Evolutionary conservation across 2,797 vertebrate genomes (phyloP).

Genomic region (Nothura maculosa): DNA sequence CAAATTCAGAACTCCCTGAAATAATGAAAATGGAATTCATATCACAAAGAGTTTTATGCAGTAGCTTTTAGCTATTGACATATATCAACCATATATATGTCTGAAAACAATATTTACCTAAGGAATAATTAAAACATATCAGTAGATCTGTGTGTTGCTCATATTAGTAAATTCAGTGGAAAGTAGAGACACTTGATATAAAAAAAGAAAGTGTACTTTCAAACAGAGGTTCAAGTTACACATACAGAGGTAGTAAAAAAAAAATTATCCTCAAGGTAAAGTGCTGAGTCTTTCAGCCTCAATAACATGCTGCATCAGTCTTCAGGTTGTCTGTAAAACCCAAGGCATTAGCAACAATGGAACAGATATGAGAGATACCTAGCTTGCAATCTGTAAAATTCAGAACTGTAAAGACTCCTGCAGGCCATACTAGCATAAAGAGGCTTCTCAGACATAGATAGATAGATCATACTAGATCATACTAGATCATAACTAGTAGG

Average conservation of each 20-base stretch:
- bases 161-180: no score
- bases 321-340: background rate
- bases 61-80: background rate
- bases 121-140: background rate
- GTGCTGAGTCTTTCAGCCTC: background rate
- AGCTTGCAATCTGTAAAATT: background rate
- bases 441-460: background rate
- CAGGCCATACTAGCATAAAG: background rate
- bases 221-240: background rate
- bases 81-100: background rate
- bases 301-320: background rate
- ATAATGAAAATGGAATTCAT: background rate
- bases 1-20: background rate
- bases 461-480: no score
- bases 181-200: background rate
- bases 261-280: background rate
- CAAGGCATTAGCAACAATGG: background rate
- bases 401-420: background rate
- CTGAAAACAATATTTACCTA: background rate
- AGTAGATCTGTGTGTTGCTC: background rate
- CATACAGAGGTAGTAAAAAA: background rate
- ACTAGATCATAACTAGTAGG: background rate
- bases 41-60: background rate
- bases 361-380: background rate
- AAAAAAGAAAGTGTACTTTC: background rate